Evolutionary conservation across 2,888 invertebrate genomes (phyloP).

Genomic region (Drosophila melanosoma): DNA sequence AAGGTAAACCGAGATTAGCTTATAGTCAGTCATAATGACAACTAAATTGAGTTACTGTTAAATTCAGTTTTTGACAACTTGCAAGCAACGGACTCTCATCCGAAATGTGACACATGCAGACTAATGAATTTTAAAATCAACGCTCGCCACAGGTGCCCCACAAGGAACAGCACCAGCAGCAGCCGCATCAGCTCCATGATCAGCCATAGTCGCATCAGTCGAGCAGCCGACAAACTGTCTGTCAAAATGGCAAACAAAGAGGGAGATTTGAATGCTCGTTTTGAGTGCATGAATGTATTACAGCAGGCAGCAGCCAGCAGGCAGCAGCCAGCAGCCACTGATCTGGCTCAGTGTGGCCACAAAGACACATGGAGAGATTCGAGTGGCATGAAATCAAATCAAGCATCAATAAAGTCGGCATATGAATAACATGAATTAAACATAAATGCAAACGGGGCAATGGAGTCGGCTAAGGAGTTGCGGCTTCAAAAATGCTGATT

Average conservation of each 20-base stretch:
- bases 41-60: conserved; percentile 68
- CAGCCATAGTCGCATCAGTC: background rate
- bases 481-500: conserved; percentile 49
- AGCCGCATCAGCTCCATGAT: background rate
- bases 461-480: conserved; percentile 13
- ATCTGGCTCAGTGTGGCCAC: background rate
- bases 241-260: conserved; percentile 67
- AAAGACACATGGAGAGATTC: conserved; percentile 21
- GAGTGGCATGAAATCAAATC: conserved; percentile 65
- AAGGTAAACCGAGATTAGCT: conserved; percentile 23
- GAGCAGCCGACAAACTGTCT: conserved; percentile 76
- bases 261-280: conserved; percentile 73
- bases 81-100: conserved; percentile 53
- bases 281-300: conserved; percentile 82
- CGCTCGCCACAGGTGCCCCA: conserved; percentile 77
- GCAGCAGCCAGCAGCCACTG: conserved; percentile 8
- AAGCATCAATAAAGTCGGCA: conserved; percentile 79
- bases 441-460: conserved; percentile 77
- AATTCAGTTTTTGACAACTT: conserved; percentile 59
- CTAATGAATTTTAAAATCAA: conserved; percentile 84
- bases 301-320: conserved; percentile 23
- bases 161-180: conserved; percentile 3
- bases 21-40: conserved; percentile 63
- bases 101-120: conserved; percentile 82
- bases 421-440: conserved; percentile 82